Evolutionary conservation across 30 jellyfish, hydroid and myxozoan genomes (phyloP), one percentile per base, ranked within the genome.

Genomic region (Hydra vulgaris): DNA sequence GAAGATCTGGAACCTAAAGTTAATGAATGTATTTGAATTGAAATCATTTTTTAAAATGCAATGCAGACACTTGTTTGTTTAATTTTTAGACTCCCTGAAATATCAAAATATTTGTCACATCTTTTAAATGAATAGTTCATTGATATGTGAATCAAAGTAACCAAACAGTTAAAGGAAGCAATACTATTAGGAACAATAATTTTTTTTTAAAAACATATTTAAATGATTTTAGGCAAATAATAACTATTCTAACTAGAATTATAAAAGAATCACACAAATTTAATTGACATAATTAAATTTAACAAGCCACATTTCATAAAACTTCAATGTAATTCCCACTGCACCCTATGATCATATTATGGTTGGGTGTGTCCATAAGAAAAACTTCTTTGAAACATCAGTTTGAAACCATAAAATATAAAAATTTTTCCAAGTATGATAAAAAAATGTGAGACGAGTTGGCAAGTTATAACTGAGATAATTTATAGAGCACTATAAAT

Each of bases 1-100:
- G 79, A 15, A 18, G 82, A 74, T 74, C 82, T 74, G 23, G 79
- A 74, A 74, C 26, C 82, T 74, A 25, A 74, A 74, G 82, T 21
- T 17, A 74, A 16, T 26, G 79, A 74, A 26, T 74, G 82, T 74
- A 74, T 74, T 74, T 56, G 82, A 26, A 21, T 74, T 8, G 82
- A 74, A 74, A 8, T 74, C 25, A 16, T 21, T 74, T 26, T 15
- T 16, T 20, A 21, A 74, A 74, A 74, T 20, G 79, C 80, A 18
- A 21, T 15, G 16, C 23, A 26, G 15, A 21, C 26, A 15, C 79
- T 74, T 78, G 82, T 74, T 74, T 74, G 82, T 74, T 74, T 19
- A 20, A 21, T 74, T 15, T 26, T 15, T 25, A 74, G 79, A 74
- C 82, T 16, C 78, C 82, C 79, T 56, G 71, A 56, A 56, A 56